Conservation (phyloP, 2,797 vertebrate species). For the Phoebastria nigripes region DNA sequence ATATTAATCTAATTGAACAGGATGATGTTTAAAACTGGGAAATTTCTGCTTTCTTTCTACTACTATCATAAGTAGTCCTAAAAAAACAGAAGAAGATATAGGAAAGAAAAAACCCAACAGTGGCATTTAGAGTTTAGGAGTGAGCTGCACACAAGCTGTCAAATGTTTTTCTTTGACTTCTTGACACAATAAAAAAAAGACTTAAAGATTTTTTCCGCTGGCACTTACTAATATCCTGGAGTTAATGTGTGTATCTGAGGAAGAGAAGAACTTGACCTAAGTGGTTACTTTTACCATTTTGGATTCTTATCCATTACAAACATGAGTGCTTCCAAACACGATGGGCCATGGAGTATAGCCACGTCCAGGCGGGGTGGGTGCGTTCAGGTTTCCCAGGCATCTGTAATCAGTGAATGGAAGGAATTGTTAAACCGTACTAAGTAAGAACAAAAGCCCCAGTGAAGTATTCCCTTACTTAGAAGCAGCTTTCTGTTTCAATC, state of each 20-base stretch:
- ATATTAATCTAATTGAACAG: background rate
- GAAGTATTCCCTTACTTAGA: constrained; percentile 56
- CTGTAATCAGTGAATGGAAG: constrained; percentile 25
- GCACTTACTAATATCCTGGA: background rate
- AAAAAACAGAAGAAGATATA: background rate
- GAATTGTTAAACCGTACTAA: constrained; percentile 37
- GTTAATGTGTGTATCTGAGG: background rate
- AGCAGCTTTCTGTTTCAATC: constrained; percentile 37
- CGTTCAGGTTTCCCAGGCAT: constrained; percentile 16
- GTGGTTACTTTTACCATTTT: background rate
- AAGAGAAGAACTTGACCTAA: background rate
- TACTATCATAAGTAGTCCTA: background rate
- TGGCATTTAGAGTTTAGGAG: background rate
- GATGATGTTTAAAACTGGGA: background rate
- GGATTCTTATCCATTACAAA: background rate
- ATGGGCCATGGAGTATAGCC: background rate
- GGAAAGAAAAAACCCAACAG: background rate
- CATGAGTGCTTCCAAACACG: background rate
- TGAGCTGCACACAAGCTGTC: background rate
- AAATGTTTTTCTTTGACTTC: background rate
- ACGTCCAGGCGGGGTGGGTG: background rate
- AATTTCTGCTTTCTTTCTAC: background rate
- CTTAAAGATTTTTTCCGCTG: background rate
- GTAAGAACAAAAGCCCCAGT: constrained; percentile 53
- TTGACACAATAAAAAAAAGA: background rate